These are phyloP conservation scores for Gymnobelideus leadbeateri DNA, from an alignment of 2,113 vertebrate genomes.

Conservation along the genomic window DNA sequence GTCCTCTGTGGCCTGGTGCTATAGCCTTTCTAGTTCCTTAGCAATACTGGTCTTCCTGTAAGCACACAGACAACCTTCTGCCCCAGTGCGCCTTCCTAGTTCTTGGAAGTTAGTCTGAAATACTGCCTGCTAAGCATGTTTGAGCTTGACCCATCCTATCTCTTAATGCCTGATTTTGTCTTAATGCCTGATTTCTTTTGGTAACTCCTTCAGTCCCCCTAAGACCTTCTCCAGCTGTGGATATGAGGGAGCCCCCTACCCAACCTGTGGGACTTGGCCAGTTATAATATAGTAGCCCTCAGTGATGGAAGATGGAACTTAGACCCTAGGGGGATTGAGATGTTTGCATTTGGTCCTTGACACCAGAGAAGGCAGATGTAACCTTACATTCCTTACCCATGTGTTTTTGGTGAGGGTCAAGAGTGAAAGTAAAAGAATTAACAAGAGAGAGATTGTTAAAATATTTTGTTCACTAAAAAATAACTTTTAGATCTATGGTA, in stretches of 20 bases:
- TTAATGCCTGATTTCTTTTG: constrained; percentile 5
- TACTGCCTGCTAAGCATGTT: too few species aligned
- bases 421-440: not conserved
- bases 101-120: not conserved
- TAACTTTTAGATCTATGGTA: constrained; percentile 44
- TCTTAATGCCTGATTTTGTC: not conserved
- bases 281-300: not conserved
- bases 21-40: not conserved
- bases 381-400: constrained; percentile 32
- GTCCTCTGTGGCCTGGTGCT: not conserved
- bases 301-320: constrained; percentile 37
- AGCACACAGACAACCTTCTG: not conserved
- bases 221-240: not conserved
- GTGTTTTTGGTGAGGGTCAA: not conserved
- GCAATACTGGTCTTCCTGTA: not conserved
- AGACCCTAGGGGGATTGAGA: not conserved
- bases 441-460: constrained; percentile 6
- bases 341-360: constrained; percentile 43
- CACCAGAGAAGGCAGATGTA: not conserved
- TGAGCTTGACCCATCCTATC: not conserved
- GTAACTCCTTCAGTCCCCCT: constrained; percentile 45
- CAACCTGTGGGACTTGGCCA: constrained; percentile 14
- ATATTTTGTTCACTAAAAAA: not conserved
- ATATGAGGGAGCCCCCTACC: constrained; percentile 22
- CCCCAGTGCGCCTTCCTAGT: not conserved